phyloP scores from a whole-genome alignment of 2,888 invertebrate genomes.

The Lordiphosa fenestrarum region DNA sequence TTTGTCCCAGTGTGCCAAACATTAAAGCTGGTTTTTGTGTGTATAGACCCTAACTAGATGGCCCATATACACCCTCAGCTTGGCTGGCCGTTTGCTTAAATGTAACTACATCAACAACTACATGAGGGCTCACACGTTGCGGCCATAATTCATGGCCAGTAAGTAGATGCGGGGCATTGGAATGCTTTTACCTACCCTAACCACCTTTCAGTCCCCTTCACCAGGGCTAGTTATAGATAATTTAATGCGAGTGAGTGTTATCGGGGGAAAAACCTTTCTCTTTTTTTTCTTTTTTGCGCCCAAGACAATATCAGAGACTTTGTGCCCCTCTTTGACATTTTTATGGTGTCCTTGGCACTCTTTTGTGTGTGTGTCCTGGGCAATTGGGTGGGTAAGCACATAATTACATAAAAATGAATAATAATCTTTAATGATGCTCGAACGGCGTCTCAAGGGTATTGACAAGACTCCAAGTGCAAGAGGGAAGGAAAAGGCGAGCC shows the following conservation, averaged over 20 bases:
- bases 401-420: constrained; percentile 71
- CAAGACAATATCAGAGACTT: constrained; percentile 6
- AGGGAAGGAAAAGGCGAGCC: constrained; percentile 2
- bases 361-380: constrained; percentile 8
- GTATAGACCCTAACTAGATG: not conserved
- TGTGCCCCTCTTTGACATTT: constrained; percentile 4
- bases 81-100: constrained; percentile 38
- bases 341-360: constrained; percentile 8
- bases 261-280: constrained; percentile 12
- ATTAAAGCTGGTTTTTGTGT: too few species aligned
- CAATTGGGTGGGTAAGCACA: constrained; percentile 47
- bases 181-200: constrained; percentile 43
- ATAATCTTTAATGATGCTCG: constrained; percentile 55
- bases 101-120: constrained; percentile 66
- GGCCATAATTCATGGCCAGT: constrained; percentile 62
- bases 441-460: constrained; percentile 44
- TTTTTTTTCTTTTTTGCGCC: not conserved
- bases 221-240: constrained; percentile 45
- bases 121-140: constrained; percentile 58
- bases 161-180: constrained; percentile 43
- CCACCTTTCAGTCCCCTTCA: constrained; percentile 16
- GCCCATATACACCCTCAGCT: constrained; percentile 11
- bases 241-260: constrained; percentile 40
- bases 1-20: too few species aligned
- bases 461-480: constrained; percentile 21